Evolutionary conservation across 2,797 vertebrate genomes (phyloP).

Genomic region (Hylomyscus alleni): DNA sequence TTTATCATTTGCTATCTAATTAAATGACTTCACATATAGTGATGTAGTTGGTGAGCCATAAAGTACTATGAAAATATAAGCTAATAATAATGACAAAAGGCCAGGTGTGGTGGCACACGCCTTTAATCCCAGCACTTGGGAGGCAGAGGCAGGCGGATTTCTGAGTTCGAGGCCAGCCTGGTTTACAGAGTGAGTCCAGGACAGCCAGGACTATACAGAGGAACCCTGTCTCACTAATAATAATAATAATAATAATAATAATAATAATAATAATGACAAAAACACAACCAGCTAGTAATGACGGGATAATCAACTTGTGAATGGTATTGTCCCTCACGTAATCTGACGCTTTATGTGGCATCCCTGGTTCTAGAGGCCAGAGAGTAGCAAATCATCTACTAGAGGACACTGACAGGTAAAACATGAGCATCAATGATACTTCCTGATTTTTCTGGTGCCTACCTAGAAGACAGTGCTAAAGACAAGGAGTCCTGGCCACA

Average conservation of each 20-base stretch:
- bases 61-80: conserved; percentile 44
- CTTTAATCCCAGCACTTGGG: too few relatives aligned
- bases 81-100: conserved; percentile 19
- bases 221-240: too few relatives aligned
- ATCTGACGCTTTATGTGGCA: background rate
- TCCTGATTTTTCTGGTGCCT: background rate
- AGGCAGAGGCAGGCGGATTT: too few relatives aligned
- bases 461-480: background rate
- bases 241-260: conserved; percentile 5
- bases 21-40: conserved; percentile 42
- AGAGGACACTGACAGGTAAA: background rate
- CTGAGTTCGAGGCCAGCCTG: too few relatives aligned
- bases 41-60: conserved; percentile 27
- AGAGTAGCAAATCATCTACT: background rate
- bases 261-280: conserved; percentile 11
- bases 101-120: too few relatives aligned
- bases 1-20: background rate
- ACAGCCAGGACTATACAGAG: too few relatives aligned
- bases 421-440: background rate
- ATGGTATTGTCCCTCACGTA: background rate
- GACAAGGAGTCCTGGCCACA: background rate
- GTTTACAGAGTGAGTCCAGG: too few relatives aligned
- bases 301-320: background rate
- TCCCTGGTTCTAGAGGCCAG: background rate
- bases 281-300: conserved; percentile 40